Base-by-base conservation (phyloP, 2,888 invertebrate species). In the Tetragonisca angustula region DNA sequence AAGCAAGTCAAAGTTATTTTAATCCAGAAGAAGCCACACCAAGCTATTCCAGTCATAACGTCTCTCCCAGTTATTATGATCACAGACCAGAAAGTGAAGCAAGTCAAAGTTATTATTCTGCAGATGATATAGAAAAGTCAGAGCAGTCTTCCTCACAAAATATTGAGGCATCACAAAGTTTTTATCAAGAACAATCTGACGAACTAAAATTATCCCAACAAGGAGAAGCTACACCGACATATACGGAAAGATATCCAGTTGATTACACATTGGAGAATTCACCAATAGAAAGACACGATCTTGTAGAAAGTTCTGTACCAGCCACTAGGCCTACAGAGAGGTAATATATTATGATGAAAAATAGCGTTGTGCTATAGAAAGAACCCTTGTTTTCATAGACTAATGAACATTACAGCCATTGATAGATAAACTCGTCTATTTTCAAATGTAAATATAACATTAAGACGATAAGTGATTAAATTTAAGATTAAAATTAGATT, bases 241-340 rank as follows among this genome's bases (percentile, higher is more conserved):
- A 94, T 65, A 89, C 94, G 0, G 93, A 93, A 77, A 87, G 92
- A 79, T 94, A 94, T 78, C 93, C 93, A 2, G 89, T 92, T 32
- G 94, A 94, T 84, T 94, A 94, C 62, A 91, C 91, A 2, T 84
- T 94, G 69, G 93, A 92, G 3, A 93, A 90, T 76, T 93, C 94
- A 61, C 92, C 94, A 24, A 92, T 94, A 75, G 94, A 94, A 71
- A 94, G 93, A 93, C 94, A 94, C 62, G 93, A 94, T 76, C 89
- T 94, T 61, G 94, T 94, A 43, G 94, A 94, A 87, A 94, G 94
- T 85, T 94, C 94, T 27, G 92, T 93, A 82, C 90, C 93, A 74
- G 92, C 93, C 50, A 91, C 93, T 59, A 91, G 91, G 85, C 92
- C 94, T 84, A 91, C 91, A 84, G 93, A 94, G 84, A 94, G 94